Conservation (phyloP, 2,888 invertebrate species). For the Dinocampus coccinellae region DNA sequence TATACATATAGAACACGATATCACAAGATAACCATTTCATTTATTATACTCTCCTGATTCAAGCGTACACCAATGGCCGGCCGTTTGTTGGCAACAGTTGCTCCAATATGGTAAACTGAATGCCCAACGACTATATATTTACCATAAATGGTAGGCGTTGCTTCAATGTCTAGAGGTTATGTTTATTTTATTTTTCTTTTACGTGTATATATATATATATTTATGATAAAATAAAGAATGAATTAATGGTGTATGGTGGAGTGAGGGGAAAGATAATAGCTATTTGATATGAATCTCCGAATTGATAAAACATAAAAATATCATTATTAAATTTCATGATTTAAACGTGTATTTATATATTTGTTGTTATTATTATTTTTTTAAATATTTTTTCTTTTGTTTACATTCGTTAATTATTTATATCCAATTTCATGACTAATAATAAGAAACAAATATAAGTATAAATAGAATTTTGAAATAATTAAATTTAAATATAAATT, state of each 20-base stretch:
- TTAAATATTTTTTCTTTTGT: too few relatives aligned
- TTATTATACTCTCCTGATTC: constrained; percentile 53
- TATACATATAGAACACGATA: neutral
- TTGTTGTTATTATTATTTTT: neutral
- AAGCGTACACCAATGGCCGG: constrained; percentile 59
- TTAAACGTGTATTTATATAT: neutral
- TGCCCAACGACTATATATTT: neutral
- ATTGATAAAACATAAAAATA: neutral
- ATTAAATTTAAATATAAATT: too few relatives aligned
- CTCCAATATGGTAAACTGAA: neutral
- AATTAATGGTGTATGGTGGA: neutral
- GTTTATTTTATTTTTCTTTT: neutral
- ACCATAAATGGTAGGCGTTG: neutral
- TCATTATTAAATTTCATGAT: neutral
- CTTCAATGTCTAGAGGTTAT: neutral
- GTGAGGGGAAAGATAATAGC: neutral
- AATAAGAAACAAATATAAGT: too few relatives aligned
- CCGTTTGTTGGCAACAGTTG: constrained; percentile 60
- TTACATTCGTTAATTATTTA: too few relatives aligned
- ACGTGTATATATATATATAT: neutral
- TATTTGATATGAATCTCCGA: neutral
- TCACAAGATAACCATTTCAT: neutral
- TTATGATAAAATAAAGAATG: neutral
- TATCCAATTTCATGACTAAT: too few relatives aligned
- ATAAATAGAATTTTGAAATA: too few relatives aligned